Percentiles rank a stretch among this genome's conserved stretches.
phyloP scores from a whole-genome alignment of 2,888 invertebrate species.

The Bembecia ichneumoniformis region DNA sequence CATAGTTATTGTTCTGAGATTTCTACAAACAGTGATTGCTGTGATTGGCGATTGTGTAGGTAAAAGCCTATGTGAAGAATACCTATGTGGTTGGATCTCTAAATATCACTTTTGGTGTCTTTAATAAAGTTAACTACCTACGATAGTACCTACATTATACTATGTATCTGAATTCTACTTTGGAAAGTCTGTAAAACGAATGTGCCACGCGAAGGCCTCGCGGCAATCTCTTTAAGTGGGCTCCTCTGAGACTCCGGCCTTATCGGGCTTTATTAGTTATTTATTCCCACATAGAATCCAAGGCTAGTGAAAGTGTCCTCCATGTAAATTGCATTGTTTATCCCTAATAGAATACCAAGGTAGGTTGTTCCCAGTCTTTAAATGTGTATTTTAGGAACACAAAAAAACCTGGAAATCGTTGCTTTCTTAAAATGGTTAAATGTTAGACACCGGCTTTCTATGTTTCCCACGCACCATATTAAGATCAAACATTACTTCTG shows the following conservation, averaged over 20 bases:
- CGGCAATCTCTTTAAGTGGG: slow-evolving; percentile 65
- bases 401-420: too few relatives aligned
- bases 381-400: neutral
- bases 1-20: too few relatives aligned
- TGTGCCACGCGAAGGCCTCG: slow-evolving; percentile 35
- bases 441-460: too few relatives aligned
- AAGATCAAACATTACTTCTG: too few relatives aligned
- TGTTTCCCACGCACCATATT: too few relatives aligned
- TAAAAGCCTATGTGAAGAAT: too few relatives aligned
- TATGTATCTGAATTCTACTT: slow-evolving; percentile 35
- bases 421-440: too few relatives aligned
- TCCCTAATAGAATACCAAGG: slow-evolving; percentile 9
- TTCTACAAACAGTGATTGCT: too few relatives aligned
- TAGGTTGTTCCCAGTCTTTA: neutral
- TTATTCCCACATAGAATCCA: slow-evolving; percentile 40
- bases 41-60: too few relatives aligned
- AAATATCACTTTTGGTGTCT: too few relatives aligned
- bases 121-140: too few relatives aligned
- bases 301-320: slow-evolving; percentile 33
- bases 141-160: neutral
- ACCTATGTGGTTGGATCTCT: too few relatives aligned
- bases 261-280: slow-evolving; percentile 64
- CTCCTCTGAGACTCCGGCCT: slow-evolving; percentile 19
- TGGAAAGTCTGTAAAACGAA: slow-evolving; percentile 25
- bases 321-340: slow-evolving; percentile 48